Evolutionary conservation across 2,888 invertebrate species (phyloP).

Genomic region (Dolichomitus sp.): DNA sequence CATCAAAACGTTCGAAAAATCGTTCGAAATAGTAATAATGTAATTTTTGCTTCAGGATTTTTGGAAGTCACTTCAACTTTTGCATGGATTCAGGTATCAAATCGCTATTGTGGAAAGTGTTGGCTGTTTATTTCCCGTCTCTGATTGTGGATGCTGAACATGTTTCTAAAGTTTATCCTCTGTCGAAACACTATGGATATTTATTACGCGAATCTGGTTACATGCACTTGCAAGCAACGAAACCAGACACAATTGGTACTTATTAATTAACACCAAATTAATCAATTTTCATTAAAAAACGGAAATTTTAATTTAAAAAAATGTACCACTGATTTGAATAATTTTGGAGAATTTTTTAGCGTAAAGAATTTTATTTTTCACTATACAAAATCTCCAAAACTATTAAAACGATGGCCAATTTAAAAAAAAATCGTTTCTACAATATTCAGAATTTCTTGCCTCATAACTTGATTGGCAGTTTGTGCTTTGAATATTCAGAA

Average conservation of each 20-base stretch:
- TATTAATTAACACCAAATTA: constrained; percentile 1
- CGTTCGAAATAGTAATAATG: background rate
- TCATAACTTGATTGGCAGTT: no score
- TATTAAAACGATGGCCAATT: no score
- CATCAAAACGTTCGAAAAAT: background rate
- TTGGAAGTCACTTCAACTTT: constrained; percentile 90
- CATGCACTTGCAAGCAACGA: constrained; percentile 94
- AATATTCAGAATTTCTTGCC: no score
- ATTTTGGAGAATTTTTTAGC: background rate
- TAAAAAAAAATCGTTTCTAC: no score
- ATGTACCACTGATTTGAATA: background rate
- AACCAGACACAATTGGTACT: constrained; percentile 95
- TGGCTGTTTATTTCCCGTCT: constrained; percentile 88
- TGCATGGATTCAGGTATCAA: constrained; percentile 83
- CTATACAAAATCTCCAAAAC: no score
- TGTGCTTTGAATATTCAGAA: no score
- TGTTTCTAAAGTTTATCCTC: constrained; percentile 87
- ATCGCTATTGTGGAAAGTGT: constrained; percentile 81
- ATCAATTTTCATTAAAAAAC: no score
- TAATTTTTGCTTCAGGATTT: constrained; percentile 81
- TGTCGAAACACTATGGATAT: constrained; percentile 77
- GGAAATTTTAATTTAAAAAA: background rate
- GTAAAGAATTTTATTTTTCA: no score
- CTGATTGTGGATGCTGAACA: constrained; percentile 88
- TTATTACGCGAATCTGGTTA: constrained; percentile 88